Evolutionary conservation across 2,797 vertebrate genomes (phyloP), one percentile per base, ranked within the genome.

Genomic region (Fratercula arctica): DNA sequence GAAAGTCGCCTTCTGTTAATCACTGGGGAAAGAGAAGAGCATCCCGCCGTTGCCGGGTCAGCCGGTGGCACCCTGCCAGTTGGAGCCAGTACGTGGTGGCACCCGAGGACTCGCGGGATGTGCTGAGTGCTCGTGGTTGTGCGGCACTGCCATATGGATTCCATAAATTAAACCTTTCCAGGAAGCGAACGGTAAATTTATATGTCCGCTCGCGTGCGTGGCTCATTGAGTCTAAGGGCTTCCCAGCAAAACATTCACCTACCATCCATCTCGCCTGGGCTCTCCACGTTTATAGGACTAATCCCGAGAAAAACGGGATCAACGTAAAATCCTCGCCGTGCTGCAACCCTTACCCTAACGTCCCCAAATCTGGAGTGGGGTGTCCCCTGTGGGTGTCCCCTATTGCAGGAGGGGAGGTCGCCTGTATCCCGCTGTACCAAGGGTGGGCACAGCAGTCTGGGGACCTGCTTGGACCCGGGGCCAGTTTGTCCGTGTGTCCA

Each of bases 151-250:
- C 97, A 96, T 97, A 96, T 97, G 97, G 97, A 95, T 96, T 90
- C 96, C 97, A 96, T 98, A 98, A 97, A 97, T 97, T 96, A 97
- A 97, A 96, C 92, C 66, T 33, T 97, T 94, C 96, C 94, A 54
- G 89, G 98, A 96, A 97, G 87, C 50, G 26, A 89, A 95, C 2
- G 59, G 97, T 60, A 45, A 95, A 97, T 96, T 89, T 97, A 90
- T 88, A 90, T 1, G 35, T 79, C 91, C 57, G 37, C 93, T 93
- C 4, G 4, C 28, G 53, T 79, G 95, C 4, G 81, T 92, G 93
- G 82, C 95, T 92, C 68, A 13, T 41, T 60, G 90, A 85, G 90
- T 80, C 94, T 64, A 4, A 95, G 91, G 56, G 93, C 91, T 97
- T 67, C 78, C 96, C 91, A 15, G 56, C 61, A 80, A 89, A 83